Conservation (phyloP, 2,113 vertebrate species). For the Plestiodon gilberti region DNA sequence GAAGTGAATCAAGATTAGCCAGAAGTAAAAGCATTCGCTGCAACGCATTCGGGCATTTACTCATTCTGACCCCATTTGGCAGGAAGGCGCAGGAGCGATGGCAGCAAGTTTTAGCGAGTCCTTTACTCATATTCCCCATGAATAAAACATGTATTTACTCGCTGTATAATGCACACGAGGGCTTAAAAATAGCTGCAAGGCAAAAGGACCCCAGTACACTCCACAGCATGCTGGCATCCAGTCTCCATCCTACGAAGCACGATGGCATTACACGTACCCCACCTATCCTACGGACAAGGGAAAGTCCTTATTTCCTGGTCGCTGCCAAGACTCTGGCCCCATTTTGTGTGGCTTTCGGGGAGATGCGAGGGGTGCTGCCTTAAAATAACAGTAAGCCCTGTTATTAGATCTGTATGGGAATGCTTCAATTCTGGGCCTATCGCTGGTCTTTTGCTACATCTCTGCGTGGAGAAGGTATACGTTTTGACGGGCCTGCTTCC, state of each 20-base stretch:
- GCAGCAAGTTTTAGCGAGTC: background rate
- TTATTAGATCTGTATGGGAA: too few relatives aligned
- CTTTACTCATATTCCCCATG: background rate
- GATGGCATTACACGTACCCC: background rate
- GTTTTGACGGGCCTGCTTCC: too few relatives aligned
- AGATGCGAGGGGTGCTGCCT: background rate
- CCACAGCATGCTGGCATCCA: background rate
- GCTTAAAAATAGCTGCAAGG: constrained; percentile 23
- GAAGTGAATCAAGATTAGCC: background rate
- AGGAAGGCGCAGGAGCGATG: background rate
- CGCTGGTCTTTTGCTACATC: too few relatives aligned
- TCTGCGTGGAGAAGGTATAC: too few relatives aligned
- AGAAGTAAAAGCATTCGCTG: background rate
- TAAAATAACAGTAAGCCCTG: background rate
- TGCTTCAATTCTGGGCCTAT: too few relatives aligned
- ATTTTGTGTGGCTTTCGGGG: background rate
- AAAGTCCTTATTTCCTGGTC: too few relatives aligned
- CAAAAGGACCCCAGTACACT: background rate
- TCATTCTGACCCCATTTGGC: background rate
- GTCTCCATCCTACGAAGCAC: background rate
- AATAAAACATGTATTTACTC: constrained; percentile 38
- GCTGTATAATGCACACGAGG: background rate
- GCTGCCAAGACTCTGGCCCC: too few relatives aligned
- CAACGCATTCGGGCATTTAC: background rate
- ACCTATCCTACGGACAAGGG: background rate